phyloP scores from a whole-genome alignment of 2,113 vertebrate genomes.

The Dipodomys ordii region DNA sequence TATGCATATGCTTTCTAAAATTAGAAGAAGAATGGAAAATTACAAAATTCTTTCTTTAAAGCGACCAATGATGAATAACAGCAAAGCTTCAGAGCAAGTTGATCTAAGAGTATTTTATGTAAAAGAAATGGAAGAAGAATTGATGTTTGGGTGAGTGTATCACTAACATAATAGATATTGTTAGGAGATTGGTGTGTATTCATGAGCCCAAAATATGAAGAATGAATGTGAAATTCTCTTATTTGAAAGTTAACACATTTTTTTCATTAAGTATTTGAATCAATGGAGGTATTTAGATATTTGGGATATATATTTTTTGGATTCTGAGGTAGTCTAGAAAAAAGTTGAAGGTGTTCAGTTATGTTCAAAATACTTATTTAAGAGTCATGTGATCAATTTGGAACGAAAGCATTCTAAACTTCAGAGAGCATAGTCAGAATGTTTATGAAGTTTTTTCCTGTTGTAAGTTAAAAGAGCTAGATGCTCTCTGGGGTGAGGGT shows the following conservation, averaged over 20 bases:
- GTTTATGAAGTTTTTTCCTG: not conserved
- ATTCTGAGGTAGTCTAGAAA: constrained; percentile 37
- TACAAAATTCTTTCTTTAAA: constrained; percentile 43
- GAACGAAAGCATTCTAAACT: not conserved
- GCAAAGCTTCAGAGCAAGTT: not conserved
- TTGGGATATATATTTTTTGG: constrained; percentile 9
- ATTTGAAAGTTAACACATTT: not conserved
- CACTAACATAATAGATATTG: constrained; percentile 16
- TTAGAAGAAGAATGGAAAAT: constrained; percentile 60
- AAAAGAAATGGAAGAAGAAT: not conserved
- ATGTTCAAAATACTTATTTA: constrained; percentile 17
- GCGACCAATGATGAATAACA: not conserved
- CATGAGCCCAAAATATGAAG: not conserved
- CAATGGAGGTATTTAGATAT: not conserved
- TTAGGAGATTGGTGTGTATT: not conserved
- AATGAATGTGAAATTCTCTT: not conserved
- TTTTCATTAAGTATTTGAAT: constrained; percentile 38
- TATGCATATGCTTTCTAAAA: constrained; percentile 91
- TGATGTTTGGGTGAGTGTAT: not conserved
- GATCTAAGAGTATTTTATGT: not conserved
- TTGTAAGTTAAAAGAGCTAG: not conserved
- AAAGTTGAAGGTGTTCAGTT: not conserved
- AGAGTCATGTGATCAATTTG: not conserved
- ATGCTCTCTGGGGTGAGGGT: not conserved
- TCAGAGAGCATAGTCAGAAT: not conserved